Base-by-base conservation (phyloP, 2,888 invertebrate species). In the Dynastes grantii region DNA sequence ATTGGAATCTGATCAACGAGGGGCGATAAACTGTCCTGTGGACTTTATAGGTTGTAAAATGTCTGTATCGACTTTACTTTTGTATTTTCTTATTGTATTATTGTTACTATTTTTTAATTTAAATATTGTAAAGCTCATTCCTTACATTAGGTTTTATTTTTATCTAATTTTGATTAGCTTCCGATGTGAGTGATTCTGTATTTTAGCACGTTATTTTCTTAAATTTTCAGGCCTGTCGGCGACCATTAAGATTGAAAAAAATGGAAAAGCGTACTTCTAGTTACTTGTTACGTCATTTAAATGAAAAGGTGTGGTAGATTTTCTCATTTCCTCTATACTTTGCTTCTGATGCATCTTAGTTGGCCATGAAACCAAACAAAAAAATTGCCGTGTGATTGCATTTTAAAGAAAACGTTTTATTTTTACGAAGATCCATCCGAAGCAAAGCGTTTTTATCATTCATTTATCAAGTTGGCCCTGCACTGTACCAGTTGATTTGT, bases 251-350 rank as follows among this genome's bases (percentile, higher is more conserved):
- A 75, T 75, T 78, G 45, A 45, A 78, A 77, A 79, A 70, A 68
- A 80, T 81, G 76, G 82, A 84, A 85, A 84, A 83, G 82, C 82
- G 82, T 83, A 82, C 55, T 55, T 81, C 78, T 80, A 76, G 77
- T 80, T 51, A 64, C 83, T 83, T 58, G 37, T 83, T 83, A 83
- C 80, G 79, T 55, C 76, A 76, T 40, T 73, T 45, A 29, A 27
- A 65, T 64, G 37, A 73, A 78, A 85, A 85, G 85, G 85, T 85
- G 85, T 81, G 85, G 85, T 85, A 85, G 82, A 79, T 78, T 82
- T 78, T 78, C 80, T 11, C 8, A 45, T 75, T 82, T 83, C 82
- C 77, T 81, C 83, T 80, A 64, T 58, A 67, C 78, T 79, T 81
- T 83, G 81, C 81, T 84, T 84, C 83, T 84, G 84, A 81, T 79